Percentiles rank a stretch among this genome's conserved stretches.
These are phyloP conservation scores for Botia kubotai DNA, from an alignment of 2,797 vertebrate species.

Conservation along the genomic window DNA sequence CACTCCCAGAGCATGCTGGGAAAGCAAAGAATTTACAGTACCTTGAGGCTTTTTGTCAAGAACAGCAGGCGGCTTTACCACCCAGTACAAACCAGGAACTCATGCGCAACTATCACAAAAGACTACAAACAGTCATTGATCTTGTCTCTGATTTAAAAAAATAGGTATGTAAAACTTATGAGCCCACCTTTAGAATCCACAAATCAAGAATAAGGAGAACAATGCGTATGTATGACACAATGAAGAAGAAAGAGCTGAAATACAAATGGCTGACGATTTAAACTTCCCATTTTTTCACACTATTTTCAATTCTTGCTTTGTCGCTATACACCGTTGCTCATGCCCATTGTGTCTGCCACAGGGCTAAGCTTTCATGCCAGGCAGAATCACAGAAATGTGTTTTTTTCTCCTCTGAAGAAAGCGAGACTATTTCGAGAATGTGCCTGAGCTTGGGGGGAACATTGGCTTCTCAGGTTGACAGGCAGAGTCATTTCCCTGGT, in stretches of 20 bases:
- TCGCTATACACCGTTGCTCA: conserved; percentile 37
- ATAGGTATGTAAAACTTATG: neutral
- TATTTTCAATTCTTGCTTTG: conserved; percentile 42
- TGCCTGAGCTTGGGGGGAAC: conserved; percentile 59
- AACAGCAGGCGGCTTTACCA: neutral
- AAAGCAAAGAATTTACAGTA: conserved; percentile 11
- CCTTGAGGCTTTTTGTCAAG: neutral
- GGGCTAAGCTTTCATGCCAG: conserved; percentile 54
- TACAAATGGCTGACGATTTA: conserved; percentile 31
- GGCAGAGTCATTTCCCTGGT: conserved; percentile 63
- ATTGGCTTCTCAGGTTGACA: conserved; percentile 63
- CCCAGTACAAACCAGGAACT: conserved; percentile 1
- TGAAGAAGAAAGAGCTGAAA: conserved; percentile 3
- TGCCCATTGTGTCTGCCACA: conserved; percentile 53
- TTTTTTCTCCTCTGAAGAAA: conserved; percentile 54
- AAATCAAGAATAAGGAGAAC: neutral
- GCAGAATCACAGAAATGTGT: conserved; percentile 53
- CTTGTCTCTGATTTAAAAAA: neutral
- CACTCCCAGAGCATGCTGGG: conserved; percentile 7
- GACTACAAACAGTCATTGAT: neutral
- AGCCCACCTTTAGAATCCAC: neutral
- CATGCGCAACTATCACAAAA: conserved; percentile 1
- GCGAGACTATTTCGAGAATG: conserved; percentile 59
- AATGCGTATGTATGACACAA: neutral
- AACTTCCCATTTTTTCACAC: conserved; percentile 11